phyloP scores from a whole-genome alignment of 1,140 invertebrate species.

The Scaptomyza montana region DNA sequence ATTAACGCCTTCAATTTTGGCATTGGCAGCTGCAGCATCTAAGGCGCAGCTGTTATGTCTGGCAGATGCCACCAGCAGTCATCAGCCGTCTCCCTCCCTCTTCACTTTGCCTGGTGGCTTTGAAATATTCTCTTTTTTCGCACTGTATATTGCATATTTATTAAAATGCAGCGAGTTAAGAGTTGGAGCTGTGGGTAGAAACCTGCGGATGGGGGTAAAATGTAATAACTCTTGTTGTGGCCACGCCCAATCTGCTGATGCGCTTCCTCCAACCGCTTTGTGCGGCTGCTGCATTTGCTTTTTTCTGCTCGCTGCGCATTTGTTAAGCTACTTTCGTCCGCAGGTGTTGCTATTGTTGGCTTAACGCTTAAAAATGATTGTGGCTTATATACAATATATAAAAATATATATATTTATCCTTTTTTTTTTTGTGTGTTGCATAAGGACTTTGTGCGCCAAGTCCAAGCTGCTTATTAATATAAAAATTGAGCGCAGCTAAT shows the following conservation, averaged over 20 bases:
- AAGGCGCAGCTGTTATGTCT: constrained; percentile 26
- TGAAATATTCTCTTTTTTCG: constrained; percentile 32
- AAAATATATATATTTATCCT: not conserved
- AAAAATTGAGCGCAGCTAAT: constrained; percentile 68
- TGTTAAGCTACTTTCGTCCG: constrained; percentile 78
- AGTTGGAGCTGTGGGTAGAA: constrained; percentile 8
- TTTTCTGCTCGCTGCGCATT: constrained; percentile 43
- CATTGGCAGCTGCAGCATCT: constrained; percentile 56
- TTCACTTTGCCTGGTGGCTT: constrained; percentile 38
- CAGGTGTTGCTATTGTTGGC: constrained; percentile 79
- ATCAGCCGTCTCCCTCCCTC: not conserved
- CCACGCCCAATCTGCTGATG: constrained; percentile 26
- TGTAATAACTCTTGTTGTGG: constrained; percentile 79
- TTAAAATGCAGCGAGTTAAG: constrained; percentile 68
- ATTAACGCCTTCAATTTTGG: constrained; percentile 77
- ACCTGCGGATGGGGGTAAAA: constrained; percentile 63
- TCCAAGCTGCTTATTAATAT: constrained; percentile 77
- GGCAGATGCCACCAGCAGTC: constrained; percentile 11
- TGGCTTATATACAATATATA: constrained; percentile 3
- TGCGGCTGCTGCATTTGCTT: constrained; percentile 11
- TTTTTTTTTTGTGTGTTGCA: constrained; percentile 22
- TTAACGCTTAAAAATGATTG: constrained; percentile 56
- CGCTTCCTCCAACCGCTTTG: not conserved
- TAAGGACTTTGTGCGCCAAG: constrained; percentile 63
- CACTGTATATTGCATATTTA: constrained; percentile 75